phyloP scores from a whole-genome alignment of 1,140 invertebrate genomes.

The Oedothorax gibbosus region DNA sequence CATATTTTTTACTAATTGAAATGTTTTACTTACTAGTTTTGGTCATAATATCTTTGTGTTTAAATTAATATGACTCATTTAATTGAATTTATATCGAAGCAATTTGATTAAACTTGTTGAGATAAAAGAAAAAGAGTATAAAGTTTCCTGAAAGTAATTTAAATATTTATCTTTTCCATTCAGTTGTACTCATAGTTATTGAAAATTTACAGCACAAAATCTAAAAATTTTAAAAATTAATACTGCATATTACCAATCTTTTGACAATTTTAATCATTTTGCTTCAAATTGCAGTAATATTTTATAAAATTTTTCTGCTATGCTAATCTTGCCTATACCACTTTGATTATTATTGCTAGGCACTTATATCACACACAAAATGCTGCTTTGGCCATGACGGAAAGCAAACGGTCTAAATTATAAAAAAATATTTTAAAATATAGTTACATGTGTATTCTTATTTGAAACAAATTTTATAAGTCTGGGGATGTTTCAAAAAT shows the following conservation, averaged over 20 bases:
- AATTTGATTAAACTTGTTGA: background rate
- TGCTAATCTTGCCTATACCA: constrained; percentile 27
- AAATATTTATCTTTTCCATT: background rate
- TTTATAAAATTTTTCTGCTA: background rate
- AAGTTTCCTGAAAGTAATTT: background rate
- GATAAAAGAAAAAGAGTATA: background rate
- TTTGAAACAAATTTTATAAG: no score
- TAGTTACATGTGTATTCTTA: no score
- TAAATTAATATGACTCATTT: no score
- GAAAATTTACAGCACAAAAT: background rate
- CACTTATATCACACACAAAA: constrained; percentile 25
- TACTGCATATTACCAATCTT: no score
- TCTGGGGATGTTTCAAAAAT: no score
- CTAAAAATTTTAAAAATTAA: no score
- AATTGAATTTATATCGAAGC: background rate
- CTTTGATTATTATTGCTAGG: constrained; percentile 30
- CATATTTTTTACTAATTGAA: background rate
- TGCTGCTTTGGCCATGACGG: constrained; percentile 1
- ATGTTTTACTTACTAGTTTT: background rate
- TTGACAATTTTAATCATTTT: background rate
- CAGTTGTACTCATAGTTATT: background rate
- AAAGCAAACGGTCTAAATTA: background rate
- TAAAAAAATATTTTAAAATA: constrained; percentile 2
- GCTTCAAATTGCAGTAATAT: constrained; percentile 6
- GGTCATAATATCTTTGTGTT: background rate